Evolutionary conservation across 2,797 vertebrate genomes (phyloP).

Genomic region (Dendrocincla fuliginosa): DNA sequence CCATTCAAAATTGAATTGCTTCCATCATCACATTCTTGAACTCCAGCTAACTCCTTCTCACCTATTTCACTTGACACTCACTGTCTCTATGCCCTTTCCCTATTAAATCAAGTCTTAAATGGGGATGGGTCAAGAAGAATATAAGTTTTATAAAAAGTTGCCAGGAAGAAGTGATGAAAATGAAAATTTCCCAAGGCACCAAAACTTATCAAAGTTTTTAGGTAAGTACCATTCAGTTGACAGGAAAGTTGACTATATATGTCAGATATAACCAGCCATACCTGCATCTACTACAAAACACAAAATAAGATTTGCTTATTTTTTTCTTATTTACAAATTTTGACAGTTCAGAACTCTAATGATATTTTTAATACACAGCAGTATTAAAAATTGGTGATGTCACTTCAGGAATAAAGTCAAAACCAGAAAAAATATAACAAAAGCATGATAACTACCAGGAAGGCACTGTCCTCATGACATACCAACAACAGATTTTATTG

Average conservation of each 20-base stretch:
- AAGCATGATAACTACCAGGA: neutral
- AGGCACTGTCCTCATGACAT: neutral
- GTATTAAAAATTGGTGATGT: neutral
- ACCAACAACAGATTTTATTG: neutral
- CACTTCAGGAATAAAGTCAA: constrained; percentile 5
- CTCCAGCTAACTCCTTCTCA: neutral
- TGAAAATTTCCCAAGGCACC: neutral
- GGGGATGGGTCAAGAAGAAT: neutral
- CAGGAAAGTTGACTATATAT: neutral
- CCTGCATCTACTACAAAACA: neutral
- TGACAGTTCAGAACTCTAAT: neutral
- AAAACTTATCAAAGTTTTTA: neutral
- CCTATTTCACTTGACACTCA: neutral
- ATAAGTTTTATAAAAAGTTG: neutral
- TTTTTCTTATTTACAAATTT: neutral
- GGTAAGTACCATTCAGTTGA: neutral
- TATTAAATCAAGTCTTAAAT: neutral
- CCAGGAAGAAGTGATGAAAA: constrained; percentile 1
- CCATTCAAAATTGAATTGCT: neutral
- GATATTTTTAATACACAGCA: neutral
- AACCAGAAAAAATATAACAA: neutral
- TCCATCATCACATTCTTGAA: neutral
- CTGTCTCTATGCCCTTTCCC: neutral
- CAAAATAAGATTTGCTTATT: neutral
- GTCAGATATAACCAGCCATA: neutral